Percentiles rank a stretch among this genome's conserved stretches.
Conservation (phyloP, 30 jellyfish, hydroid and myxozoan genomes). For the Cassiopea xamachana region DNA sequence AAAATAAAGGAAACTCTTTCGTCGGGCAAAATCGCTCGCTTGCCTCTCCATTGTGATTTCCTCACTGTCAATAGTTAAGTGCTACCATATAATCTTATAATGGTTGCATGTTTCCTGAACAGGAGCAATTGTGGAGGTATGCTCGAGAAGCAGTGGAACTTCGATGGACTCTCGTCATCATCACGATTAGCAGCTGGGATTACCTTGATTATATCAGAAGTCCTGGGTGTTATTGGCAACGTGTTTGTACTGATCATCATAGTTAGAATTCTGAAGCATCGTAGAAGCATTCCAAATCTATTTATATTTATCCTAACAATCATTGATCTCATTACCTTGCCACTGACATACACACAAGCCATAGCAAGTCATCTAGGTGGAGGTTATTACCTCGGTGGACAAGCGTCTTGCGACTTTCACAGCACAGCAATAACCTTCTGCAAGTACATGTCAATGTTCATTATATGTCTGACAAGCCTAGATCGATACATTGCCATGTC, state of each 20-base stretch:
- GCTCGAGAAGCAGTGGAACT: constrained; percentile 61
- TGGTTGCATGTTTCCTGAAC: not conserved
- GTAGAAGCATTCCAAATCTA: constrained; percentile 78
- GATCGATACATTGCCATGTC: constrained; percentile 86
- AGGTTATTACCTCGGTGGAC: constrained; percentile 76
- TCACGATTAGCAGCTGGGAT: constrained; percentile 72
- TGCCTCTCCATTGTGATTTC: no score
- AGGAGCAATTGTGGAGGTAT: not conserved
- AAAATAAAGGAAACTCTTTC: no score
- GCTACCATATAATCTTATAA: no score
- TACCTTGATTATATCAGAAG: constrained; percentile 58
- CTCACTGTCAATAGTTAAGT: no score
- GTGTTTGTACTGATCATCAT: constrained; percentile 57
- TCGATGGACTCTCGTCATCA: constrained; percentile 19
- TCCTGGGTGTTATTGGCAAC: constrained; percentile 85
- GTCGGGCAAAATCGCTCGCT: no score
- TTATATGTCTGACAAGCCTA: constrained; percentile 55
- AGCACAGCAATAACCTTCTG: constrained; percentile 64
- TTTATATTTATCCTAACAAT: constrained; percentile 54
- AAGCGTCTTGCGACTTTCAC: constrained; percentile 75
- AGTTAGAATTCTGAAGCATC: constrained; percentile 43
- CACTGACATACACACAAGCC: constrained; percentile 78
- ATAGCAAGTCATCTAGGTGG: constrained; percentile 34
- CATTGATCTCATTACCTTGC: constrained; percentile 48
- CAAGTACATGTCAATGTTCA: constrained; percentile 52